Evolutionary conservation across 2,797 vertebrate species (phyloP).

Genomic region (Melanotaenia maccullochi): DNA sequence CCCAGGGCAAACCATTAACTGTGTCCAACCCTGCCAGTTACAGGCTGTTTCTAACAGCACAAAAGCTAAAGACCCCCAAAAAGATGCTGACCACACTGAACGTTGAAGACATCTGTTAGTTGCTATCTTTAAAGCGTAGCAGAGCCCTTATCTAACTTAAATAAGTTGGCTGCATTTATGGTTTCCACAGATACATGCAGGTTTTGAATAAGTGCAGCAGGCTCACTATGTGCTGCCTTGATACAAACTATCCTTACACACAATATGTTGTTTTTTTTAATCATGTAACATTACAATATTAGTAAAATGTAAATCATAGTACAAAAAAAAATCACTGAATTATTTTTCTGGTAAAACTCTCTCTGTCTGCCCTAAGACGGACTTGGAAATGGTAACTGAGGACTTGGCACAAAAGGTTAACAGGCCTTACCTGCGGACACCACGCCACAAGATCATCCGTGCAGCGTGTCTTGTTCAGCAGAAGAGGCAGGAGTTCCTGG

Average conservation of each 20-base stretch:
- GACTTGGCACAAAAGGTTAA: slow-evolving; percentile 99
- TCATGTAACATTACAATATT: not conserved
- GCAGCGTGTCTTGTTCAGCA: slow-evolving; percentile 97
- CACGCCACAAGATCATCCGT: slow-evolving; percentile 97
- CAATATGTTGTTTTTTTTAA: not conserved
- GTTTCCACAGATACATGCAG: not conserved
- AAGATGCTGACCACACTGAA: not conserved
- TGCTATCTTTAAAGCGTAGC: not conserved
- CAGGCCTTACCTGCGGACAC: slow-evolving; percentile 96
- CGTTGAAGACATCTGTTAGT: not conserved
- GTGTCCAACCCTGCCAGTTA: not conserved
- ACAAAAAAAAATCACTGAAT: not conserved
- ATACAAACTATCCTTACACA: not conserved
- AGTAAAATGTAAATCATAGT: not conserved
- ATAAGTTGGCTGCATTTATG: not conserved
- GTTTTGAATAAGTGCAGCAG: not conserved
- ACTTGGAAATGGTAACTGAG: slow-evolving; percentile 98
- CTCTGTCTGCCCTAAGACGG: slow-evolving; percentile 85
- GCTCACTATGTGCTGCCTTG: not conserved
- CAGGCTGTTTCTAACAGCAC: not conserved
- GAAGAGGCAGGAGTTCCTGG: slow-evolving; percentile 97
- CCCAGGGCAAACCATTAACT: not conserved
- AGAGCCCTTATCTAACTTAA: not conserved
- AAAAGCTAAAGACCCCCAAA: not conserved
- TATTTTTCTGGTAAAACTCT: not conserved